Base-by-base conservation (phyloP, 2,888 invertebrate species). In the Crioceris asparagi region DNA sequence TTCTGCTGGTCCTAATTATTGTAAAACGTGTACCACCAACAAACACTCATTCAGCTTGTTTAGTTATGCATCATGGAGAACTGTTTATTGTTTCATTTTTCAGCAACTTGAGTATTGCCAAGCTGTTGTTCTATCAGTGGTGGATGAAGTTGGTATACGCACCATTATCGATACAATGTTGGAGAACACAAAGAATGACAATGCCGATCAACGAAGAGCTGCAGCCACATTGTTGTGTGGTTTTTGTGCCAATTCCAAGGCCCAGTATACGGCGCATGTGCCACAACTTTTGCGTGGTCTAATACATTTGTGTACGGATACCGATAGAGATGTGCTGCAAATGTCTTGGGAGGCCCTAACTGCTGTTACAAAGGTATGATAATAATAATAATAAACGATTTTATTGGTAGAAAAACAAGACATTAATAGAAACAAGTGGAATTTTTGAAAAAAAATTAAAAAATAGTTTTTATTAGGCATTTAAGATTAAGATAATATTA, bases 311-410 rank as follows among this genome's bases (percentile, higher is more conserved):
- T 83, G 94, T 61, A 85, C 82, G 0, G 86, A 87, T 56, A 64
- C 66, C 1, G 88, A 96, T 57, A 76, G 77, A 35, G 82, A 83
- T 49, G 83, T 91, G 15, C 67, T 91, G 32, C 76, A 83, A 50
- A 79, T 86, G 67, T 81, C 87, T 18, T 92, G 94, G 85, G 92
- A 92, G 60, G 92, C 93, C 32, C 72, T 97, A 17, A 74, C 78
- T 59, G 85, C 92, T 8, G 82, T 97, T 44, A 86, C 87, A 4
- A 87, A 87, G 69, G 77, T 76, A 53, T 45, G 33, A 4, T 32
- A 17, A 14, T n/a, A n/a, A n/a, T n/a, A n/a, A n/a, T n/a, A n/a
- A n/a, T n/a, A n/a, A n/a, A n/a, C n/a, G n/a, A n/a, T n/a, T n/a
- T n/a, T n/a, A n/a, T n/a, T n/a, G n/a, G n/a, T n/a, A n/a, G n/a